phyloP scores from a whole-genome alignment of 2,797 vertebrate genomes.

The Peromyscus nudipes region DNA sequence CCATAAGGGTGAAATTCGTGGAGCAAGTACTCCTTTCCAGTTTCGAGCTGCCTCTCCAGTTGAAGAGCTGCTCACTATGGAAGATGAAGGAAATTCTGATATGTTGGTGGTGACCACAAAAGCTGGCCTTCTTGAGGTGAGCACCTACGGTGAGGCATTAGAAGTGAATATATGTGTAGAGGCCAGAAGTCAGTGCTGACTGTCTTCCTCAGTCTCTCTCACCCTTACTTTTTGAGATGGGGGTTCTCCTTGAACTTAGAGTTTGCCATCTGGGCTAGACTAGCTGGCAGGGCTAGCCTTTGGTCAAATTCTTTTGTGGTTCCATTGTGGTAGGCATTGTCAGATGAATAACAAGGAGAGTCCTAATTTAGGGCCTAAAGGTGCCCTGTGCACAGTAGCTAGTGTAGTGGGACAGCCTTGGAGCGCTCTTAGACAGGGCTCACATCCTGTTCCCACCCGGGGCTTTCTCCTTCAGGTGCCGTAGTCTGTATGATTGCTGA shows the following conservation, averaged over 20 bases:
- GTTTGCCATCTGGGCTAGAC: background rate
- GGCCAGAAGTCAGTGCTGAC: background rate
- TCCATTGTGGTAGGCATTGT: background rate
- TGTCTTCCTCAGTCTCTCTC: background rate
- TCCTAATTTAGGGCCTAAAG: background rate
- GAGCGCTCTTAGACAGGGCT: slow-evolving; percentile 22
- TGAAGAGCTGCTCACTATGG: slow-evolving; percentile 97
- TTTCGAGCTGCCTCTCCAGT: slow-evolving; percentile 95
- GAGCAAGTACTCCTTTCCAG: slow-evolving; percentile 98
- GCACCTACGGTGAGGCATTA: slow-evolving; percentile 44
- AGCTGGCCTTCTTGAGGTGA: slow-evolving; percentile 96
- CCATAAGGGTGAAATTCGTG: slow-evolving; percentile 98
- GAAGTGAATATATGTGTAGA: background rate
- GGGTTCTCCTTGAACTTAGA: background rate
- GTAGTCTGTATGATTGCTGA: background rate
- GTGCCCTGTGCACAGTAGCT: slow-evolving; percentile 17
- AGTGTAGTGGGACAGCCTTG: background rate
- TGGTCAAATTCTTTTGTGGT: background rate
- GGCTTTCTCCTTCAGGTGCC: background rate
- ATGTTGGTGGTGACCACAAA: slow-evolving; percentile 99
- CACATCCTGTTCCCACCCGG: background rate
- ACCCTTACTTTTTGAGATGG: background rate
- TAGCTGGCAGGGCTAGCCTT: background rate
- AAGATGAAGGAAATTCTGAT: slow-evolving; percentile 98
- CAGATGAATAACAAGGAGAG: background rate